Evolutionary conservation across 2,888 invertebrate species (phyloP), one percentile per base, ranked within the genome.

Genomic region (Dendrolimus pini): DNA sequence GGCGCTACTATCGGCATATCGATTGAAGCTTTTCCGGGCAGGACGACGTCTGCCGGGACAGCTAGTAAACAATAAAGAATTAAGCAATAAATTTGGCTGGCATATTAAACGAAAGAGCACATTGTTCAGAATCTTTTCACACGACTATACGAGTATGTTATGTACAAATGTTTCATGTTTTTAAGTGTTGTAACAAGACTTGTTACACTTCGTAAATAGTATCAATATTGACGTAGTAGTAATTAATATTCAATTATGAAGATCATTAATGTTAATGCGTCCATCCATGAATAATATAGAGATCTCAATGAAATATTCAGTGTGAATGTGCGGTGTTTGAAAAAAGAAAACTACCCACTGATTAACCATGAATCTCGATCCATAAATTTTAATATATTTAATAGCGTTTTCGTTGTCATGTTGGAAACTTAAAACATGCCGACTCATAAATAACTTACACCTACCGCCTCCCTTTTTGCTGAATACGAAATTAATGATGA

Each of bases 301-400:
- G 83, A 82, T 78, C 77, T 64, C 65, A 68, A 79, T 88, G 82
- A 80, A 83, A 84, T 82, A 88, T 86, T 82, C 88, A 87, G 87
- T 87, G 85, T 75, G 80, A 86, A 70, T 72, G 77, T 64, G 70
- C 71, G 65, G 65, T 63, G 57, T 65, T 58, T 66, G 75, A 66
- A 47, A 67, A 70, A 76, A 65, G 62, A 60, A 61, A 62, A 58
- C 54, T 56, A 60, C 56, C 61, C 65, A 64, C 71, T 72, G 65
- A 74, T 69, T 70, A 70, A 65, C 59, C 64, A 66, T 66, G 69
- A 68, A 83, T 81, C 75, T 80, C 75, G 77, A 75, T 81, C 79
- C 82, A 86, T 86, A 83, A 75, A 78, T 79, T 77, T 74, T 52
- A 75, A 77, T 77, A 69, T 41, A 66, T 66, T 69, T 60, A 65